Base-by-base conservation (phyloP, 92 coral and sea anemone genomes). In the Galaxea fascicularis region DNA sequence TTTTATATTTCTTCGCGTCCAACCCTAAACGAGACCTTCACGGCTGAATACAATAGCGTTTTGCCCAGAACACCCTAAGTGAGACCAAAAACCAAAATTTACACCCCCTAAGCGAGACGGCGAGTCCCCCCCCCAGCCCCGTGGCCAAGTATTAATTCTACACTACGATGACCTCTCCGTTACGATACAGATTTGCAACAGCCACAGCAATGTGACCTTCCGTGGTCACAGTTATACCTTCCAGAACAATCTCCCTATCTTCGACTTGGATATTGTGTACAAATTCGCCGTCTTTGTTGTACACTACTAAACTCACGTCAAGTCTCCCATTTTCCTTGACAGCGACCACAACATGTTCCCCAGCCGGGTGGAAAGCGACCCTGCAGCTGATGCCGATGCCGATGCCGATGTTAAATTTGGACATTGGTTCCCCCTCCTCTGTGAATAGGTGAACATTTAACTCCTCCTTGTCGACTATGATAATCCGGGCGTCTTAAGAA, bases 361-460 rank as follows among this genome's bases (percentile, higher is more conserved):
- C n/a, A 15, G 21, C 22, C 20, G 6, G 73, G 47, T 68, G 49
- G 39, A 68, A 68, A 14, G 73, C 25, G 17, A 68, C 35, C 21
- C 9, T 15, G 24, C 41, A 30, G 25, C 1, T 8, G 1, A 30
- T 17, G 9, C 7, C 20, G 20, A 10, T 4, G 4, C 39, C 24
- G 13, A 1, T 7, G 62, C 39, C 18, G 73, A 85, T 67, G 5
- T 64, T 16, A 46, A 85, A 85, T 28, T 76, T 64, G 67, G 67
- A 65, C 62, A 18, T 75, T 16, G 65, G 76, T 51, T 85, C 63
- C 10, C 76, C 83, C 45, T 28, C 26, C 29, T 76, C 64, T 26
- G 54, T 68, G 72, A 76, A 85, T n/a, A 85, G 68, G 70, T 85
- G 79, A 9, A 85, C 76, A 3, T 1, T 4, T 14, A 24, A 39